A percentile compares a stretch with the other conserved stretches of the same genome.
Evolutionary conservation across 2,797 vertebrate species (phyloP).

Genomic region (Meriones psammophilus): DNA sequence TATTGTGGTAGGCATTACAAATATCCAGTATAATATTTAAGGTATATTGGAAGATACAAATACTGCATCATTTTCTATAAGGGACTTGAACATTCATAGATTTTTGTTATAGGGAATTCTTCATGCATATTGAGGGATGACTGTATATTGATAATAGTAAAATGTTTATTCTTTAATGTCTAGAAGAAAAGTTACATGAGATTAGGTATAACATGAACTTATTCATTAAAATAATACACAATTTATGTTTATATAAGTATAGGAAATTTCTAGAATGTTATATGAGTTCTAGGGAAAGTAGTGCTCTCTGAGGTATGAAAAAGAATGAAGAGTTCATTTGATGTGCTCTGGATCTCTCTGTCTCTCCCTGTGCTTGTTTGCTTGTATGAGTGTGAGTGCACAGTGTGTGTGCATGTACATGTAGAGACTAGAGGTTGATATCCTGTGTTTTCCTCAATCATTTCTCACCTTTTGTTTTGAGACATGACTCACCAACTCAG

Average conservation of each 20-base stretch:
- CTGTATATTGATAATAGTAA: not conserved
- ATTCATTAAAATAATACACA: not conserved
- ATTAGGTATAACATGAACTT: slow-evolving; percentile 7
- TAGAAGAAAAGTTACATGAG: slow-evolving; percentile 27
- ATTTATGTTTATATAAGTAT: slow-evolving; percentile 10
- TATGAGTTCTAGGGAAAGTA: slow-evolving; percentile 14
- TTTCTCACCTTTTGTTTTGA: not conserved
- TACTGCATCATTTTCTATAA: not conserved
- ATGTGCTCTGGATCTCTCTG: not conserved
- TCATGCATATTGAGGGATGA: not conserved
- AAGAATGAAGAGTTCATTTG: slow-evolving; percentile 52
- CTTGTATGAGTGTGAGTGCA: not conserved
- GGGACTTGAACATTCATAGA: not conserved
- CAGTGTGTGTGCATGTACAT: not conserved
- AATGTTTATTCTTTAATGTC: slow-evolving; percentile 13
- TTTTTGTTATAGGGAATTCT: not conserved
- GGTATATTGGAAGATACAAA: not conserved
- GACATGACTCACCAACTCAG: not conserved
- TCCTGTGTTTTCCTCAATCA: not conserved
- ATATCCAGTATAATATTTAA: not conserved
- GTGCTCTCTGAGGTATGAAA: not conserved
- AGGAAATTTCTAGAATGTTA: slow-evolving; percentile 51
- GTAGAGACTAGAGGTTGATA: not conserved
- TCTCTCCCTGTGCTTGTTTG: not conserved
- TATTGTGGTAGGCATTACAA: not conserved